Percentiles rank a stretch among this genome's conserved stretches.
Conservation (phyloP, 2,797 vertebrate genomes). For the Morus bassanus region DNA sequence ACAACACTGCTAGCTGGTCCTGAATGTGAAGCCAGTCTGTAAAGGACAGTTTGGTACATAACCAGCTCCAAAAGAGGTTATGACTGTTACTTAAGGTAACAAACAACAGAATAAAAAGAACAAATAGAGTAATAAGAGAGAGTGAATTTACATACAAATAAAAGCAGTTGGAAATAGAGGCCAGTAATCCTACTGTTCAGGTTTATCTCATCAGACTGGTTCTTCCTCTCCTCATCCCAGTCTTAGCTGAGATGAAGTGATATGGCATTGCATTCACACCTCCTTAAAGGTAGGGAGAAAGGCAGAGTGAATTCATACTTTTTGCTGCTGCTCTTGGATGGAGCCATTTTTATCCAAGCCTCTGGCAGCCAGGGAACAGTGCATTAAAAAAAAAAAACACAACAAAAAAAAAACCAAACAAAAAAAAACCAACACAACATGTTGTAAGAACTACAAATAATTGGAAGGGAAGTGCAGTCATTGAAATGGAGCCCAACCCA, state of each 20-base stretch:
- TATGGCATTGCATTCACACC: neutral
- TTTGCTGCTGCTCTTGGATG: neutral
- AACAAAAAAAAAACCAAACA: too few species aligned
- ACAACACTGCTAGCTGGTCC: neutral
- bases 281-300: neutral
- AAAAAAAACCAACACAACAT: too few species aligned
- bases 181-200: neutral
- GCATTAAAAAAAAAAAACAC: neutral
- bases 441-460: neutral
- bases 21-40: neutral
- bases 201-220: neutral
- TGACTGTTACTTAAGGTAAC: neutral
- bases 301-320: neutral
- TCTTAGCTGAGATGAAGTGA: neutral
- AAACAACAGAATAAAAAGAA: slow-evolving; percentile 1
- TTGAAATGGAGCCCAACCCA: neutral
- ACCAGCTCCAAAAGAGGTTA: neutral
- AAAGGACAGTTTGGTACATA: neutral
- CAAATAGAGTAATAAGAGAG: neutral
- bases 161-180: neutral
- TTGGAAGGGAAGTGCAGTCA: neutral
- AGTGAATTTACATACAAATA: neutral
- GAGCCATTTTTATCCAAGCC: neutral
- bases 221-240: neutral
- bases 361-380: neutral